These are phyloP conservation scores for Spodoptera litura DNA, from an alignment of 1,140 invertebrate species.

Conservation along the genomic window DNA sequence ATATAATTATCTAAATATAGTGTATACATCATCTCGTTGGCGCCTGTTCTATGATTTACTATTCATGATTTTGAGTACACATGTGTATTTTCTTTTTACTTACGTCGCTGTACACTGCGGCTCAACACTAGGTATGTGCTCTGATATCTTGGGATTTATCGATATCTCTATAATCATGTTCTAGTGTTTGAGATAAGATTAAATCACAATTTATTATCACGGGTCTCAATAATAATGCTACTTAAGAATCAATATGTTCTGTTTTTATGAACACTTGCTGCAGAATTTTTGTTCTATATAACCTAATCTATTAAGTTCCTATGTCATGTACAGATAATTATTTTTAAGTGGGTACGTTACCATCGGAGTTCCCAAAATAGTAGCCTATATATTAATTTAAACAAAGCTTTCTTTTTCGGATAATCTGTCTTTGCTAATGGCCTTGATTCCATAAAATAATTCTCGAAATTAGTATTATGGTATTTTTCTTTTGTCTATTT, in stretches of 20 bases:
- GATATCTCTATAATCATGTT: slow-evolving; percentile 8
- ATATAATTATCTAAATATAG: slow-evolving; percentile 54
- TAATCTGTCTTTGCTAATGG: too few relatives aligned
- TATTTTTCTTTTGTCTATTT: slow-evolving; percentile 12
- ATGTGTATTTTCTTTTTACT: neutral
- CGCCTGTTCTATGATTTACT: slow-evolving; percentile 39
- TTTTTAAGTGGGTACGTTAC: too few relatives aligned
- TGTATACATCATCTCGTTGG: slow-evolving; percentile 39
- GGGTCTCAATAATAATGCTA: neutral
- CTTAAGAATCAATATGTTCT: neutral
- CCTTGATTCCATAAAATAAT: too few relatives aligned
- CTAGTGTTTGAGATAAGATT: slow-evolving; percentile 16
- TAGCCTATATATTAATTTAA: too few relatives aligned
- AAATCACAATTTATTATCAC: slow-evolving; percentile 9
- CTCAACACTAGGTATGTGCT: neutral
- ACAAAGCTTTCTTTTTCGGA: too few relatives aligned
- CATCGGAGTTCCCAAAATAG: too few relatives aligned
- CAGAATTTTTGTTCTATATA: too few relatives aligned
- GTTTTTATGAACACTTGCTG: too few relatives aligned
- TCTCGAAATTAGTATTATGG: too few relatives aligned
- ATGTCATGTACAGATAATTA: too few relatives aligned
- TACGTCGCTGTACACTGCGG: too few relatives aligned
- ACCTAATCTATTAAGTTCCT: too few relatives aligned
- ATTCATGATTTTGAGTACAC: neutral
- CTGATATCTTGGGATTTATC: slow-evolving; percentile 21